These are phyloP conservation scores for Chelmon rostratus DNA, from an alignment of 2,797 vertebrate genomes.

Conservation along the genomic window DNA sequence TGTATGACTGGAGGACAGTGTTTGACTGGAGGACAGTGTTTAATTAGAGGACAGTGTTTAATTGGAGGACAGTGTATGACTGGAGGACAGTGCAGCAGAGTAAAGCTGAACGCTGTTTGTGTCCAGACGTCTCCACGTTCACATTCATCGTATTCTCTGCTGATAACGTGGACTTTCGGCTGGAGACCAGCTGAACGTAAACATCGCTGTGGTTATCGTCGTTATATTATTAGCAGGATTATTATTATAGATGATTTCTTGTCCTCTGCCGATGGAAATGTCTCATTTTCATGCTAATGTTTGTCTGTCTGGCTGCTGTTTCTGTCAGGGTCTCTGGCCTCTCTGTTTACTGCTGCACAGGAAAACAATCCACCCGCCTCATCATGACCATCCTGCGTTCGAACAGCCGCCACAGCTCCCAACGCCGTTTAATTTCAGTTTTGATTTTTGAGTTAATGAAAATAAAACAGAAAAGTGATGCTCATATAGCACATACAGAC, in stretches of 20 bases:
- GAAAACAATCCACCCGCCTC: neutral
- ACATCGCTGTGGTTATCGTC: neutral
- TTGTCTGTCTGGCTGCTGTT: neutral
- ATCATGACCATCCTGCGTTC: neutral
- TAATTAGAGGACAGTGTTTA: neutral
- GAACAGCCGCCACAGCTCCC: no score
- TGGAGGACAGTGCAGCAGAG: no score
- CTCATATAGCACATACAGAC: no score
- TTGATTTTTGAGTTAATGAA: no score
- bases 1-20: no score
- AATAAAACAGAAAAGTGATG: no score
- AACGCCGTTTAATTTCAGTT: no score
- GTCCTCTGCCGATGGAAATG: slow-evolving; percentile 15
- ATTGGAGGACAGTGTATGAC: no score
- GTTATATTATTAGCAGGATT: slow-evolving; percentile 23
- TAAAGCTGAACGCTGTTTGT: slow-evolving; percentile 9
- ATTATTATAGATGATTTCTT: slow-evolving; percentile 7
- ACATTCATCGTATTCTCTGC: slow-evolving; percentile 14
- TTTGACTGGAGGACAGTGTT: no score
- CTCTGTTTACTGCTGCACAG: slow-evolving; percentile 1
- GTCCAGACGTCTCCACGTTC: slow-evolving; percentile 16
- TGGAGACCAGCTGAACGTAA: neutral
- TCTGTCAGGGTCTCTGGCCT: slow-evolving; percentile 4
- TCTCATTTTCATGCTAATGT: slow-evolving; percentile 44
- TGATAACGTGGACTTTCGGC: slow-evolving; percentile 5